Evolutionary conservation across 1,140 invertebrate genomes (phyloP), one percentile per base, ranked within the genome.

Genomic region (Heliothis subflexa): DNA sequence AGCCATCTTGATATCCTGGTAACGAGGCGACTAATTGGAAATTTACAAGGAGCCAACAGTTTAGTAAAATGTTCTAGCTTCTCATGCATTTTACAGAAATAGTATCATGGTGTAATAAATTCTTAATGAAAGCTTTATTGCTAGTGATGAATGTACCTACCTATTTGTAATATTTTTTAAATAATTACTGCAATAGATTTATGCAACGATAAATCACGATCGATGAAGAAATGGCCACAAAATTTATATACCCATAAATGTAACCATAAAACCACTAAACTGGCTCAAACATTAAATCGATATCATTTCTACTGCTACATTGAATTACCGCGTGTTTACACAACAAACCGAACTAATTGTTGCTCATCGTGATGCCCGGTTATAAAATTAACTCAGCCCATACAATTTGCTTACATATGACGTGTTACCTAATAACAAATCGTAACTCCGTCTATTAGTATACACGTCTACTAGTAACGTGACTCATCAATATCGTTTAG

Each of bases 21-120:
- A 50, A 68, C 64, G 64, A 68, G 28, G 45, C 64, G 64, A 21
- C 64, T 68, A 68, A 68, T 68, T 68, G 64, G 45, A 68, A 68
- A 68, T 68, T 68, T 52, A 68, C 64, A 52, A 50, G 64, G 47
- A 68, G 47, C 47, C 47, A 52, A 50, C 33, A 47, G 61, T 47
- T 47, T 47, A n/a, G 61, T 5, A 68, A 68, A 50, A 52, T 14
- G 64, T 47, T 50, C 64, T 28, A 18, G 14, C 61, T 64, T 2
- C 11, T n/a, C 61, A 45, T 64, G 61, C 61, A 47, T 18, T 47
- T 45, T 64, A 40, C 11, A 14, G 18, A 47, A 14, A 45, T 40
- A 40, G n/a, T 40, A 40, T n/a, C 52, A 14, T n/a, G 13, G 5
- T 5, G 0, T 5, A 1, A 14, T 52, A 52, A n/a, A 52, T n/a